phyloP scores from a whole-genome alignment of 2,113 vertebrate genomes.

The Phylloscopus trochilus region DNA sequence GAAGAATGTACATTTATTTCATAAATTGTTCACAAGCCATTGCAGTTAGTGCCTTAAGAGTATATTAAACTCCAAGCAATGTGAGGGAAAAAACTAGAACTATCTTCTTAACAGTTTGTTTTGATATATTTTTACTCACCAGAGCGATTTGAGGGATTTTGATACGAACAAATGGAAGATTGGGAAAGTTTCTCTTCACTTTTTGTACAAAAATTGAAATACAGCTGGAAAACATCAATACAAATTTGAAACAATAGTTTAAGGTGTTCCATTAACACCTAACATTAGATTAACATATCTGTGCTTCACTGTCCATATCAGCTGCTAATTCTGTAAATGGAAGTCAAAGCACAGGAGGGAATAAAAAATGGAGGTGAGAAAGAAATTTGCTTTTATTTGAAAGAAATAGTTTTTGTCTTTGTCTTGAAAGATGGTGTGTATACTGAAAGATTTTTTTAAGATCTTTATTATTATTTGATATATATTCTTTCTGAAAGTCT shows the following conservation, averaged over 20 bases:
- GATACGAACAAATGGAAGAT: background rate
- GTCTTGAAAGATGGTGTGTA: background rate
- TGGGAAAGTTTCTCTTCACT: background rate
- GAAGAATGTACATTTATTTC: background rate
- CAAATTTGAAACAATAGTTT: background rate
- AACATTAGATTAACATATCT: background rate
- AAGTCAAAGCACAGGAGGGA: background rate
- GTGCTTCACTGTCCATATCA: background rate
- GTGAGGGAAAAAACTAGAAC: background rate
- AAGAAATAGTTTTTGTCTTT: background rate
- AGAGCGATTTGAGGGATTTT: background rate
- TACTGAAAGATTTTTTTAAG: background rate
- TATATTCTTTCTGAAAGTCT: background rate
- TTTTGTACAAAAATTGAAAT: background rate
- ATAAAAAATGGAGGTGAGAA: background rate
- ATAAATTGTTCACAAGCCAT: background rate
- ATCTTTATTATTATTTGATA: background rate
- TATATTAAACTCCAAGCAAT: constrained; percentile 15
- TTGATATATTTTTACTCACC: background rate
- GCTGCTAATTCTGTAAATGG: background rate
- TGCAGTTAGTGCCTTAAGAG: background rate
- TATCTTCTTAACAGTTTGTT: background rate
- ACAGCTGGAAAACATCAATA: background rate
- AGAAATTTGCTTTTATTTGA: background rate
- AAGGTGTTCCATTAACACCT: background rate